These are phyloP conservation scores for Chaetophractus vellerosus DNA, from an alignment of 2,797 vertebrate genomes.

Conservation along the genomic window DNA sequence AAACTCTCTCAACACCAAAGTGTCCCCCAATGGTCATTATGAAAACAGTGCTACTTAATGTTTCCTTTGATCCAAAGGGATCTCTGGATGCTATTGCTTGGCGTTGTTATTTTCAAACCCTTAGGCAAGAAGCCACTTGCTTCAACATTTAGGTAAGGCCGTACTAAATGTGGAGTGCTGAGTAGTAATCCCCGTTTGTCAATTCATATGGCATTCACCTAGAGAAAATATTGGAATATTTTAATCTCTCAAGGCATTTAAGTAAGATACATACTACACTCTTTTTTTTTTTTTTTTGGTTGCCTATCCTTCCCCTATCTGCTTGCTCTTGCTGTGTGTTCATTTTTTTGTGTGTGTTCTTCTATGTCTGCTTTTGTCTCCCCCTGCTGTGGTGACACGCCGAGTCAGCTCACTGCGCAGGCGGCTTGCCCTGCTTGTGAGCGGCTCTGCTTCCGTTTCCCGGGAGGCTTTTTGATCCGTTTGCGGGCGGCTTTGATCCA, in stretches of 20 bases:
- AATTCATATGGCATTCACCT: constrained; percentile 86
- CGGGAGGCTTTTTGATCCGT: too few species aligned
- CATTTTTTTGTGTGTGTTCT: too few species aligned
- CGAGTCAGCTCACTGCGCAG: too few species aligned
- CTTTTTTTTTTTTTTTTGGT: too few species aligned
- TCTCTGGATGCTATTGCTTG: constrained; percentile 83
- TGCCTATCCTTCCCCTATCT: too few species aligned
- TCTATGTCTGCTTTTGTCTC: too few species aligned
- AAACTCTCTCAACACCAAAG: constrained; percentile 78
- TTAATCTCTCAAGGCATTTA: constrained; percentile 78
- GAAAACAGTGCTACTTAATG: constrained; percentile 89
- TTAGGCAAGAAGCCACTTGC: constrained; percentile 88
- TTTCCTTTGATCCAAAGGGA: constrained; percentile 89
- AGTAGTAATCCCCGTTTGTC: constrained; percentile 88
- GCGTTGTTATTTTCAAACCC: constrained; percentile 89
- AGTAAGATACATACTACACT: constrained; percentile 50
- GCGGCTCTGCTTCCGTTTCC: too few species aligned
- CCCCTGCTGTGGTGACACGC: too few species aligned
- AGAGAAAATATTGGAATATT: constrained; percentile 78
- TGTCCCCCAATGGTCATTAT: constrained; percentile 88
- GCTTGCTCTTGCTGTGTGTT: too few species aligned
- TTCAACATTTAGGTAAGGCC: constrained; percentile 87
- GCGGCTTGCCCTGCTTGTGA: too few species aligned
- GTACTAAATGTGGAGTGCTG: constrained; percentile 34
- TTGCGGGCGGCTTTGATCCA: too few species aligned